Base-by-base conservation (phyloP, 2,797 vertebrate species). In the Ctenopoma kingsleyae region DNA sequence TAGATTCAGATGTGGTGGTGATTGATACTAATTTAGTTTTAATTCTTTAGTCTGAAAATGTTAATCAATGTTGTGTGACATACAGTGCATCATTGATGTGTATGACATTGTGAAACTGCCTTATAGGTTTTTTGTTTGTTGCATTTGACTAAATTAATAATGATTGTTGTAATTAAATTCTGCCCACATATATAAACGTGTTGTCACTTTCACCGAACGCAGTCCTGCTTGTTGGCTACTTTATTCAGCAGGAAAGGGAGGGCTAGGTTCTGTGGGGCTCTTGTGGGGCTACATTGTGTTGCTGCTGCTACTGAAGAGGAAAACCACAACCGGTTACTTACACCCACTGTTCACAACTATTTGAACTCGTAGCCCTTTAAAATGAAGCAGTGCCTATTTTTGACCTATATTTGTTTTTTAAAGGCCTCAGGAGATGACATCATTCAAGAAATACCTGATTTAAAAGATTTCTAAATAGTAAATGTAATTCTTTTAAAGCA, bases 271-370 rank as follows among this genome's bases (percentile, higher is more conserved):
- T 38, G 8, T 11, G 1, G 13, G n/a, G 6, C 19, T 49, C 32
- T 30, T 19, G 19, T 38, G 23, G 25, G 57, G 19, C 47, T 51
- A 52, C 19, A 63, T 57, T 54, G 46, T 75, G 44, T 69, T 41
- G 1, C 4, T 23, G 8, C 71, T 68, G 32, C 35, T 40, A 19
- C 35, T 17, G 46, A 30, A 59, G 27, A 67, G 47, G 10, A 36
- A 53, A 54, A 51, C 13, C 30, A 54, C 53, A 61, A 40, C 8
- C 48, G 15, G 19, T 74, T 43, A 56, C 53, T 46, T 47, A 35
- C 23, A 70, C 47, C 36, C 19, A 30, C 47, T 17, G 3, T 35
- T 48, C 9, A 1, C n/a, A 40, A 7, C 12, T 5, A 23, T 62
- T 67, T 32, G 22, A 17, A 8, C 49, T 20, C 6, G 36, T 10